Percentiles rank a stretch among this genome's conserved stretches.
These are phyloP conservation scores for Nomada hirtipes DNA, from an alignment of 2,888 invertebrate genomes.

Conservation along the genomic window DNA sequence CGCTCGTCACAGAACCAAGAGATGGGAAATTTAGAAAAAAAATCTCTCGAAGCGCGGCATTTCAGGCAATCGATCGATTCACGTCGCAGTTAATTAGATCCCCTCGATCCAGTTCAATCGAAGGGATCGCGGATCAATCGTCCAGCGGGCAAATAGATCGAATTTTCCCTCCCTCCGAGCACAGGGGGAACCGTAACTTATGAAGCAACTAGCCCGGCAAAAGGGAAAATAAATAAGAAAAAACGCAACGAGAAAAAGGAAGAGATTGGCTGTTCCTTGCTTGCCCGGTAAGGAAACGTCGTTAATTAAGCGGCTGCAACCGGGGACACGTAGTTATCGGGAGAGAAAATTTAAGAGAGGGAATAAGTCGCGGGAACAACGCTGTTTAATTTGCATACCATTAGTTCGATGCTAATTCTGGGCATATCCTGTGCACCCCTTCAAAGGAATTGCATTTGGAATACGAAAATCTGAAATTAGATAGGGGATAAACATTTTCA, in stretches of 20 bases:
- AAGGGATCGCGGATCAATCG: constrained; percentile 26
- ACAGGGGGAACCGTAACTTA: constrained; percentile 31
- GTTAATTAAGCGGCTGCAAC: constrained; percentile 59
- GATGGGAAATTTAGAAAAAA: constrained; percentile 20
- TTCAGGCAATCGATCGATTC: constrained; percentile 42
- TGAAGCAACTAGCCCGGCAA: constrained; percentile 1
- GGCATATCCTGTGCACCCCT: neutral
- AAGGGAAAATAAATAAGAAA: neutral
- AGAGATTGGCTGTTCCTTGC: constrained; percentile 45
- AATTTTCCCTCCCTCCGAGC: constrained; percentile 22
- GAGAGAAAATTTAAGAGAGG: constrained; percentile 2
- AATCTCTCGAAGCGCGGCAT: constrained; percentile 3
- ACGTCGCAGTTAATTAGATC: constrained; percentile 43
- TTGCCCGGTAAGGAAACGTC: constrained; percentile 48
- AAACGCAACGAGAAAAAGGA: constrained; percentile 4
- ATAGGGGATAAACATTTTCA: neutral
- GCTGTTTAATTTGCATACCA: constrained; percentile 42
- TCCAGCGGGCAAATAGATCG: constrained; percentile 42
- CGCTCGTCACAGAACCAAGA: neutral
- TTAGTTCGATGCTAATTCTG: constrained; percentile 15
- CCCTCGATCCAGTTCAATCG: constrained; percentile 32
- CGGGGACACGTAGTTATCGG: constrained; percentile 22
- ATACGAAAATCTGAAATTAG: neutral
- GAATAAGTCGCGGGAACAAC: neutral
- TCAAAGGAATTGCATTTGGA: neutral